Conservation (phyloP, 2,888 invertebrate genomes). For the Bombylius major region DNA sequence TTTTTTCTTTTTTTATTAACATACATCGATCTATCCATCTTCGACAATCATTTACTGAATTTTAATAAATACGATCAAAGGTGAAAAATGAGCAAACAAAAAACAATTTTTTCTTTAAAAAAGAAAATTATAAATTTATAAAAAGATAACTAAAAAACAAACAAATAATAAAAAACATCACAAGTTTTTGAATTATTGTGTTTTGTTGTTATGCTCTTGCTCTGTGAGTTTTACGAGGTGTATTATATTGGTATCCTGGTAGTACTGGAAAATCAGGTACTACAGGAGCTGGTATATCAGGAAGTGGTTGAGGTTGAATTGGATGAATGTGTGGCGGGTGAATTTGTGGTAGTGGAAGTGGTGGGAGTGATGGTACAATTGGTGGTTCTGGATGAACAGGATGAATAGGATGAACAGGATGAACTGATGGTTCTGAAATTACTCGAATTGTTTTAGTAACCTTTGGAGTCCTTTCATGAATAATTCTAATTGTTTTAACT, state of each 20-base stretch:
- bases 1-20: too few species aligned
- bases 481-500: constrained; percentile 1
- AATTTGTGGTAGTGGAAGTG: not conserved
- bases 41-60: too few species aligned
- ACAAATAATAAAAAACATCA: too few species aligned
- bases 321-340: too few species aligned
- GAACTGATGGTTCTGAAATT: not conserved
- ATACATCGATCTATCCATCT: too few species aligned
- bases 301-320: not conserved
- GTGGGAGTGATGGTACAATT: not conserved
- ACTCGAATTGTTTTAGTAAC: not conserved
- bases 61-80: too few species aligned
- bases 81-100: too few species aligned
- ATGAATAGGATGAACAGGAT: not conserved
- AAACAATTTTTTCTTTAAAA: too few species aligned
- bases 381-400: not conserved
- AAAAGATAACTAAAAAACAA: too few species aligned
- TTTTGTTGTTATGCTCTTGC: too few species aligned
- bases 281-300: not conserved
- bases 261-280: not conserved
- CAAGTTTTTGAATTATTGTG: too few species aligned
- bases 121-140: too few species aligned
- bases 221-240: not conserved
- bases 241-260: not conserved
- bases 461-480: not conserved